Evolutionary conservation across 2,888 invertebrate species (phyloP), one percentile per base, ranked within the genome.

Genomic region (Perithous albicinctus): DNA sequence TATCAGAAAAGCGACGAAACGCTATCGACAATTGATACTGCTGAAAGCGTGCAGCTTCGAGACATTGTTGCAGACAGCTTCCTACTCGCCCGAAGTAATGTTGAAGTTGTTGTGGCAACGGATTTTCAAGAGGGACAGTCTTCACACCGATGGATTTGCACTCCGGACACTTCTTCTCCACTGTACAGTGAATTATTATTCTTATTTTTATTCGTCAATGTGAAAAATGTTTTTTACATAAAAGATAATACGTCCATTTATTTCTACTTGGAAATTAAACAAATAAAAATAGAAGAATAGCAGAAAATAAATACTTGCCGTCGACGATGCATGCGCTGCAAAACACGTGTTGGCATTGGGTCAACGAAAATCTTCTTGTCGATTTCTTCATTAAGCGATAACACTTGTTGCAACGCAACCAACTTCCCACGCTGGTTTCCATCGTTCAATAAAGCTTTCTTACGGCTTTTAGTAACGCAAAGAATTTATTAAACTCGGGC

Each of bases 391-490:
- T 7, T 7, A 4, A 10, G 4, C 48, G 38, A 48, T 51, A 73
- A 69, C 80, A 80, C 54, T 77, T 73, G 73, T 80, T 80, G 67
- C 80, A 80, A 12, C 61, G 51, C 3, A 80, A 15, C 76, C 80
- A 80, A 43, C 7, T 41, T 8, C 77, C 61, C 73, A 72, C 46
- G 10, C 41, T 20, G 8, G 46, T 23, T 51, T 35, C 38, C 38
- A 63, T 63, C 5, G 35, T 23, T 38, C 8, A 1, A 10, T 38
- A 10, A 35, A 61, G 8, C n/a, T n/a, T n/a, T n/a, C n/a, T n/a
- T n/a, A n/a, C n/a, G n/a, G n/a, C n/a, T n/a, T n/a, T n/a, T n/a
- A n/a, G n/a, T n/a, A n/a, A n/a, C n/a, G n/a, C n/a, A n/a, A n/a
- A n/a, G n/a, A n/a, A n/a, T n/a, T n/a, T n/a, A n/a, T n/a, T n/a